Evolutionary conservation across 2,113 vertebrate genomes (phyloP).

Genomic region (Charina bottae): DNA sequence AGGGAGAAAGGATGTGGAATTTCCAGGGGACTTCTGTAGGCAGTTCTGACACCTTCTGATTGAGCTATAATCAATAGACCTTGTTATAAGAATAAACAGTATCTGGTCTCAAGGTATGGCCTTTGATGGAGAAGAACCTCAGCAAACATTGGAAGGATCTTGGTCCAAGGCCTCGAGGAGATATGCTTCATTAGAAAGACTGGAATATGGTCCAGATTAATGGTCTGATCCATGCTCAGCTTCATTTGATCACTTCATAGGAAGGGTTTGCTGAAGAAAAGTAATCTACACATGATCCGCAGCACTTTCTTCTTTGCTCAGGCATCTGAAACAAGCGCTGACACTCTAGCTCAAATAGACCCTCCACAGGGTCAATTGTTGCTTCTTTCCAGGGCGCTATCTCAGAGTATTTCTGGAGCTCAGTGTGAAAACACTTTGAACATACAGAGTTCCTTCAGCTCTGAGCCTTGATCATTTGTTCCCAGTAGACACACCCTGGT

Average conservation of each 20-base stretch:
- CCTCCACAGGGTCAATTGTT: background rate
- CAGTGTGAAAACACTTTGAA: background rate
- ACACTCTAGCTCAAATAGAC: background rate
- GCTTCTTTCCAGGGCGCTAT: background rate
- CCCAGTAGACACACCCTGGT: background rate
- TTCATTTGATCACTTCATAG: background rate
- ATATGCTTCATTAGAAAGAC: background rate
- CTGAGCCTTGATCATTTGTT: too few relatives aligned
- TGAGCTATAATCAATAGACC: background rate
- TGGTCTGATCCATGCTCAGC: background rate
- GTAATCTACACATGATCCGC: background rate
- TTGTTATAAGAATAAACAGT: background rate
- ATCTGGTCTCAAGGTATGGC: background rate
- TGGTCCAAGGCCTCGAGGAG: background rate
- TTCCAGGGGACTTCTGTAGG: background rate
- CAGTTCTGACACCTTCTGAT: background rate
- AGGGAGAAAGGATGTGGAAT: background rate
- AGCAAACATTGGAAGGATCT: background rate
- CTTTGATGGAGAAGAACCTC: background rate
- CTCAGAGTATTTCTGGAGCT: background rate
- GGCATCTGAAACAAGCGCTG: background rate
- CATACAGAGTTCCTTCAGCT: background rate
- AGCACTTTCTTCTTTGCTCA: background rate
- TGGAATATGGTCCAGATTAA: background rate
- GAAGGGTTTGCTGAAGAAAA: background rate